A percentile compares a stretch with the other conserved stretches of the same genome.
Evolutionary conservation across 2,888 invertebrate genomes (phyloP).

Genomic region (Rhopalosiphum nymphaeae): DNA sequence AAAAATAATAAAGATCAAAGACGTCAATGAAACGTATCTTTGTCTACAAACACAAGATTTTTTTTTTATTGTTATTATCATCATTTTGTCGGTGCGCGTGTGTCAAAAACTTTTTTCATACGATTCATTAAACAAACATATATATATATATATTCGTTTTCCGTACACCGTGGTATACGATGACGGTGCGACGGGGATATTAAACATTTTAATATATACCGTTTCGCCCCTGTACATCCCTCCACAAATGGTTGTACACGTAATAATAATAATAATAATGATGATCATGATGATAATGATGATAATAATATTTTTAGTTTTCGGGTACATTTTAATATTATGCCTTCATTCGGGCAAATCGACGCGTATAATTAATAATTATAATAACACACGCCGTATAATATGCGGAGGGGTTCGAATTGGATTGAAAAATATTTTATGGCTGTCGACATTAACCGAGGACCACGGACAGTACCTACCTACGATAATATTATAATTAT

Average conservation of each 20-base stretch:
- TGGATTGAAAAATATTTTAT: background rate
- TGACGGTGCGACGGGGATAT: background rate
- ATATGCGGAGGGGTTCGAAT: background rate
- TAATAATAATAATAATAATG: background rate
- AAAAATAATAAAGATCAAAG: slow-evolving; percentile 47
- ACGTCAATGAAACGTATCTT: slow-evolving; percentile 57
- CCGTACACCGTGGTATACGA: background rate
- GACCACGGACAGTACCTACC: background rate
- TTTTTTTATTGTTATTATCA: background rate
- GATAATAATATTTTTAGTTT: background rate
- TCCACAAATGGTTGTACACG: background rate
- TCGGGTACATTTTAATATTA: background rate
- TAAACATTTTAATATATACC: background rate
- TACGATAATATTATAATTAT: background rate
- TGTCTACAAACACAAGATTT: slow-evolving; percentile 5
- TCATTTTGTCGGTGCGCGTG: slow-evolving; percentile 34
- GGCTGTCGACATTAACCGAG: background rate
- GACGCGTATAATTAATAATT: background rate
- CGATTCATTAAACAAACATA: slow-evolving; percentile 29
- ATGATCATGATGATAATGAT: background rate
- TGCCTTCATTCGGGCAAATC: background rate
- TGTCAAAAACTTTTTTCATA: slow-evolving; percentile 48
- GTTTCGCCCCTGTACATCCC: background rate
- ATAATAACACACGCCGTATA: background rate
- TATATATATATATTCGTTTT: background rate